Conservation (phyloP, 2,888 invertebrate species). For the Lamellibrachia satsuma region DNA sequence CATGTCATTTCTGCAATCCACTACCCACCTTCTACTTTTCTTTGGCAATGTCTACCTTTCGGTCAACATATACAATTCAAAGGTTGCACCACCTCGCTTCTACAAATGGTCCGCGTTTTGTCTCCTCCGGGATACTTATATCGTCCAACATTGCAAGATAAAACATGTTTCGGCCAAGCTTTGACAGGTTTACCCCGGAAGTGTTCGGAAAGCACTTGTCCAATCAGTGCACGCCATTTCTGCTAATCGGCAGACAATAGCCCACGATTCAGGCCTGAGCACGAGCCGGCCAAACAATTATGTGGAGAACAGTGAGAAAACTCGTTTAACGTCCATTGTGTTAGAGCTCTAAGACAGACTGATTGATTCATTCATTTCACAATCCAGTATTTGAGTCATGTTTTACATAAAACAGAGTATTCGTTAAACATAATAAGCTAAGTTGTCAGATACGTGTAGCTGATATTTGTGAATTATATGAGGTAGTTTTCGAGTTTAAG, state of each 20-base stretch:
- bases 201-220: neutral
- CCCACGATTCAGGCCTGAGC: no score
- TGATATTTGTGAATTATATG: no score
- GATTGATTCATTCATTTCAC: neutral
- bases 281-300: neutral
- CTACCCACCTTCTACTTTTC: constrained; percentile 6
- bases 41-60: neutral
- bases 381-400: neutral
- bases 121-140: neutral
- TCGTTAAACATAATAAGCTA: neutral
- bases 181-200: constrained; percentile 11
- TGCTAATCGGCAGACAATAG: neutral
- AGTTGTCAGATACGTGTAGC: neutral
- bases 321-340: neutral
- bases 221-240: constrained; percentile 8
- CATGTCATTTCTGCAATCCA: neutral
- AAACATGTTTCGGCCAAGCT: constrained; percentile 13
- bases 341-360: neutral
- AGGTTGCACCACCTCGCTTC: neutral
- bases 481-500: no score
- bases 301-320: neutral
- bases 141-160: neutral
- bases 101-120: neutral
- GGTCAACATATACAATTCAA: neutral
- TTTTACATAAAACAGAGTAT: neutral